phyloP scores from a whole-genome alignment of 2,888 invertebrate genomes.

The Callyntrura sp. region DNA sequence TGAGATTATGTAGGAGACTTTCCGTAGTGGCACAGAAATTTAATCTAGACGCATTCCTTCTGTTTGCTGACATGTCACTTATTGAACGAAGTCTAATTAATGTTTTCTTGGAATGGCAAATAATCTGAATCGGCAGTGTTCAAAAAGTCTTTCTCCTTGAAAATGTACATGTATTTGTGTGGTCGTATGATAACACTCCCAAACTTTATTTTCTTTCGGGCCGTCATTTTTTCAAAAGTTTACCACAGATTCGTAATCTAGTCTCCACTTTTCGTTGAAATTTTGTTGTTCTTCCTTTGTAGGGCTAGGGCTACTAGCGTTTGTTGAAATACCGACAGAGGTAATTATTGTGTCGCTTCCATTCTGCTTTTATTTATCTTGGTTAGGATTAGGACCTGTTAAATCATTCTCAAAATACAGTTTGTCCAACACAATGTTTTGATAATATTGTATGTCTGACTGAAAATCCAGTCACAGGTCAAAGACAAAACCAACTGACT shows the following conservation, averaged over 20 bases:
- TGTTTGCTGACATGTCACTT: conserved; percentile 45
- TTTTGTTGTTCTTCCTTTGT: conserved; percentile 17
- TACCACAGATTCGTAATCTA: not conserved
- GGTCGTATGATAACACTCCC: conserved; percentile 7
- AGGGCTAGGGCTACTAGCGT: no score
- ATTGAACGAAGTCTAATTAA: conserved; percentile 16
- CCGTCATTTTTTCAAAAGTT: not conserved
- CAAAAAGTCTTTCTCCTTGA: not conserved
- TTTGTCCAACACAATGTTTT: not conserved
- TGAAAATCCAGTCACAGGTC: not conserved
- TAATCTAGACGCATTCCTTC: conserved; percentile 56
- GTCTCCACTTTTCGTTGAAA: conserved; percentile 39
- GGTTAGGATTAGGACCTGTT: no score
- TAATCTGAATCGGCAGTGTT: conserved; percentile 48
- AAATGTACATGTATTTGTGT: conserved; percentile 20
- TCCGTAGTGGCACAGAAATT: no score
- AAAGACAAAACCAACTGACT: conserved; percentile 10
- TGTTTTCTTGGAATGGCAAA: conserved; percentile 57
- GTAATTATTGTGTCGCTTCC: not conserved
- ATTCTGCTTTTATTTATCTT: not conserved
- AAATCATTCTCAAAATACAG: no score
- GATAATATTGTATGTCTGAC: not conserved
- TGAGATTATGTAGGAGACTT: no score
- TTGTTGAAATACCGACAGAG: not conserved
- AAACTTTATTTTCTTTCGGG: not conserved